Evolutionary conservation across 1,140 invertebrate species (phyloP), one percentile per base, ranked within the genome.

Genomic region (Aphidius ervi): DNA sequence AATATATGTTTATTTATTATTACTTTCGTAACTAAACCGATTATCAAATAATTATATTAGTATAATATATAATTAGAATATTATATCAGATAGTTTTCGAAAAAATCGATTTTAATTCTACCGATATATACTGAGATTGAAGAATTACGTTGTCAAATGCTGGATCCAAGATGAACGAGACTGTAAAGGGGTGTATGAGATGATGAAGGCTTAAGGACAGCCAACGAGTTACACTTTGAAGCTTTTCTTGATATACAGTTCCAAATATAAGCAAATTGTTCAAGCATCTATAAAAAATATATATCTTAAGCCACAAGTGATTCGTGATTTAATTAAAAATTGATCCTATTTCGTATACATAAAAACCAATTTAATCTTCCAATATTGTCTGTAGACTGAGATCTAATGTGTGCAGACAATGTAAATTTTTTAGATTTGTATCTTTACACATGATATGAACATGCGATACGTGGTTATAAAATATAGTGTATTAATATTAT

Each of bases 291-390:
- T 16, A 16, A 16, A 69, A 72, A 73, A 74, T 70, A 74, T 71
- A 73, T 73, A 74, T 74, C 71, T 73, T 73, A 65, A 71, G 68
- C 67, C 67, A 65, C 56, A 47, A 55, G 47, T 71, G 62, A 74
- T 70, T 66, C 69, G 46, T 52, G 68, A 59, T 74, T 73, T 74
- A 74, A 74, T 74, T 74, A 74, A 74, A 74, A 74, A 64, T 73
- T 73, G 68, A 74, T 72, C 70, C 65, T 63, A 63, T 63, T 63
- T 64, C 67, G 64, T 66, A 70, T 74, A 66, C 65, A 54, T 40
- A 58, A 63, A 16, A 63, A 65, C 68, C 64, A 74, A 69, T 68
- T 64, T 53, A 63, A 57, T 43, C 49, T 70, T 73, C 64, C 67
- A 70, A 67, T 67, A 68, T 65, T 49, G 59, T 56, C 49, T 47